Percentiles rank a stretch among this genome's conserved stretches.
Evolutionary conservation across 2,888 invertebrate genomes (phyloP).

Genomic region (Urechis unicinctus): DNA sequence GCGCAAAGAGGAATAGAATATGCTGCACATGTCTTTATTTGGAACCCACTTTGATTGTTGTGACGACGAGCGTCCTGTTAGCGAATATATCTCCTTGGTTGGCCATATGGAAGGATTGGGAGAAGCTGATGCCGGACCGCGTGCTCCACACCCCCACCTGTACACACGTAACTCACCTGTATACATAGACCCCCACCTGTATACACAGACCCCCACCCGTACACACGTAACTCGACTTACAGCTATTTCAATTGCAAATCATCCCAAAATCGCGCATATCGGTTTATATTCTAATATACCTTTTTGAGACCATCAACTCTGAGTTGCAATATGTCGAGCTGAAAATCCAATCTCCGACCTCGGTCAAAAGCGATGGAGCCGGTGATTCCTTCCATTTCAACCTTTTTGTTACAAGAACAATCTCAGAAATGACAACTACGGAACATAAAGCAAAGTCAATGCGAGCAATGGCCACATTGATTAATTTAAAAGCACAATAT

Average conservation of each 20-base stretch:
- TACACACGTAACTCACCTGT: slow-evolving; percentile 1
- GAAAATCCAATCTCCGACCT: slow-evolving; percentile 75
- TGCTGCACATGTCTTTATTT: too few relatives aligned
- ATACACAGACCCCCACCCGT: not conserved
- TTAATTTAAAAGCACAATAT: too few relatives aligned
- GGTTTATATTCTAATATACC: slow-evolving; percentile 22
- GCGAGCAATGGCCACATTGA: too few relatives aligned
- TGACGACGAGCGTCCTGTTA: slow-evolving; percentile 59
- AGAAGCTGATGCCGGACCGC: slow-evolving; percentile 27
- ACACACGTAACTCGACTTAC: not conserved
- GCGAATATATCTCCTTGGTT: slow-evolving; percentile 10
- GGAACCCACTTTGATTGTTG: slow-evolving; percentile 73
- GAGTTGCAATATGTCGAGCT: slow-evolving; percentile 60
- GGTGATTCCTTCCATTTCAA: slow-evolving; percentile 77
- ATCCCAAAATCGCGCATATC: not conserved
- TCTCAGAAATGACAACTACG: not conserved
- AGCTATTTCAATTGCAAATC: not conserved
- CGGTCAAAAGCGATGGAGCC: slow-evolving; percentile 81
- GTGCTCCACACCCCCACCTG: slow-evolving; percentile 35
- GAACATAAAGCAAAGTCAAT: too few relatives aligned
- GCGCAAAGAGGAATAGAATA: too few relatives aligned
- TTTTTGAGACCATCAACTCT: slow-evolving; percentile 31
- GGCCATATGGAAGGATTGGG: slow-evolving; percentile 17
- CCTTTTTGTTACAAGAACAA: slow-evolving; percentile 55
- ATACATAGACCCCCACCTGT: not conserved